Conservation (phyloP, 2,113 vertebrate species). For the Tapirus terrestris region DNA sequence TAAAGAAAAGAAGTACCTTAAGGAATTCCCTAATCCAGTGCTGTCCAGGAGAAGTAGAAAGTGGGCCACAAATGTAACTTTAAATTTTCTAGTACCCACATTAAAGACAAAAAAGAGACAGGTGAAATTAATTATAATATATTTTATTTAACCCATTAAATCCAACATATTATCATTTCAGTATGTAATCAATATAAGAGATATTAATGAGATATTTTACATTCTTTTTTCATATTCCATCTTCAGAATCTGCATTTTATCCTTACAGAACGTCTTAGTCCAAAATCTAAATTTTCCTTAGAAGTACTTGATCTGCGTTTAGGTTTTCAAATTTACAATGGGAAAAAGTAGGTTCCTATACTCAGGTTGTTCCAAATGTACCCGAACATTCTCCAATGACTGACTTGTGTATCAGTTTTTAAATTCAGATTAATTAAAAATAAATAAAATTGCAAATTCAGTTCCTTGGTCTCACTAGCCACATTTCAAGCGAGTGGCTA, state of each 20-base stretch:
- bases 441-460: not conserved
- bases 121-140: not conserved
- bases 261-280: not conserved
- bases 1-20: not conserved
- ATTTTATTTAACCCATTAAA: not conserved
- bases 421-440: constrained; percentile 10
- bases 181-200: not conserved
- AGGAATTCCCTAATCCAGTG: not conserved
- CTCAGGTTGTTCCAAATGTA: not conserved
- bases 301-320: not conserved
- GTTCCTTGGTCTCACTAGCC: not conserved
- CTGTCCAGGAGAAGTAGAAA: not conserved
- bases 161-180: not conserved
- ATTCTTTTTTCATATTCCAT: not conserved
- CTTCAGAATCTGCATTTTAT: not conserved
- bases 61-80: not conserved
- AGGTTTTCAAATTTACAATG: not conserved
- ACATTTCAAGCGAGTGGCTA: not conserved
- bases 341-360: not conserved
- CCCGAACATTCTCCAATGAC: not conserved
- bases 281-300: not conserved
- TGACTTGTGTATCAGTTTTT: not conserved
- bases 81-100: not conserved
- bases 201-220: not conserved
- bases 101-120: not conserved